Conservation (phyloP, 1,140 invertebrate species). For the Drosophila watanabei region DNA sequence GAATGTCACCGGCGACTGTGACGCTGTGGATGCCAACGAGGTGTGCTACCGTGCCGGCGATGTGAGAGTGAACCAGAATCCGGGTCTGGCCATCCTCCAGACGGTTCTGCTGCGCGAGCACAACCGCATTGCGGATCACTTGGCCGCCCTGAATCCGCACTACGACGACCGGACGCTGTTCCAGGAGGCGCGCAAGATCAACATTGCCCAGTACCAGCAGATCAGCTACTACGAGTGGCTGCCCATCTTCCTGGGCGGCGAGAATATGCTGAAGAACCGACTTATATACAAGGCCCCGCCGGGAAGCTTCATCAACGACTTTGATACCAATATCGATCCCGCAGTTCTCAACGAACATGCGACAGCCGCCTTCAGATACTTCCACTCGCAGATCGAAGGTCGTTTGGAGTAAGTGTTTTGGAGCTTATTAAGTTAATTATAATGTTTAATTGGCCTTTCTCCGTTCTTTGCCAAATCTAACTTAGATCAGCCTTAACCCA, state of each 20-base stretch:
- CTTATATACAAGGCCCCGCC: conserved; percentile 89
- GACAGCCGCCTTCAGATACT: conserved; percentile 94
- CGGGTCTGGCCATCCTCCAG: conserved; percentile 93
- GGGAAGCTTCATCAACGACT: conserved; percentile 92
- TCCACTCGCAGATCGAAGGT: conserved; percentile 94
- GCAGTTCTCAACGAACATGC: conserved; percentile 94
- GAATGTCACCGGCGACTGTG: conserved; percentile 89
- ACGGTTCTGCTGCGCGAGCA: conserved; percentile 95
- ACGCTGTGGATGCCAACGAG: conserved; percentile 87
- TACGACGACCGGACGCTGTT: conserved; percentile 95
- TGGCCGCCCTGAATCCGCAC: conserved; percentile 92
- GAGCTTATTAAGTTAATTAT: not conserved
- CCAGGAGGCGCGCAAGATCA: conserved; percentile 94
- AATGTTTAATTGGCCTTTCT: not conserved
- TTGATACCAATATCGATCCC: conserved; percentile 92
- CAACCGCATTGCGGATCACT: conserved; percentile 92
- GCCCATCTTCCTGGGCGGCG: conserved; percentile 91
- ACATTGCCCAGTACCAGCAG: conserved; percentile 92
- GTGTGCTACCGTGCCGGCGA: conserved; percentile 93
- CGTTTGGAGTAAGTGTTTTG: conserved; percentile 89
- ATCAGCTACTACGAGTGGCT: conserved; percentile 95
- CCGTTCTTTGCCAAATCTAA: no score
- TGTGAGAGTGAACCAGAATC: conserved; percentile 94
- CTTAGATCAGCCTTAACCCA: no score
- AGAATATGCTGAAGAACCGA: conserved; percentile 90